Evolutionary conservation across 2,888 invertebrate species (phyloP), one percentile per base, ranked within the genome.

Genomic region (Abrostola tripartita): DNA sequence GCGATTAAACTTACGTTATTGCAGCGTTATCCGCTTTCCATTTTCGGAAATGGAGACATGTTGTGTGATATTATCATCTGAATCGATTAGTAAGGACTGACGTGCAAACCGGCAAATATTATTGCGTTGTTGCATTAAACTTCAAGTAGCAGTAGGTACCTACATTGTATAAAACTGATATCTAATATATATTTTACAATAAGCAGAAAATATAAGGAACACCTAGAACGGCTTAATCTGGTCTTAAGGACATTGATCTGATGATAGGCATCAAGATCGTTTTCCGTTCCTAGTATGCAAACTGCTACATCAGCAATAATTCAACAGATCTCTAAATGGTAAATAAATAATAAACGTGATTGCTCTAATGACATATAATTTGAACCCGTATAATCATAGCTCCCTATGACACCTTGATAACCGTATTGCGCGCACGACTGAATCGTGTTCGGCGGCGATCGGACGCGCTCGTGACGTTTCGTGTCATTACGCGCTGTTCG

Each of bases 401-500:
- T 66, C 42, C 40, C 41, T 68, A 61, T 70, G 79, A 70, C 79
- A 76, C 60, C 35, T 70, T 70, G 60, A 72, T 65, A 72, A 52
- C 71, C 38, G 61, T 53, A 51, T 42, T 70, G 68, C 47, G 73
- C 69, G 69, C 83, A 83, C 80, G 83, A 76, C 61, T 57, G 63
- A 61, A 63, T 74, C 72, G 73, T 79, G 83, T 81, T 82, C 83
- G 80, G 75, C 68, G 63, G 62, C 59, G 59, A 68, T 79, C 79
- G 75, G 82, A 67, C 71, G 68, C 64, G 62, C 68, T 82, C 85
- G 82, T 85, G 85, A 83, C 83, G 73, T 44, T 47, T 73, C 76
- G 75, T 76, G 83, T 81, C 82, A 84, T 83, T 84, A 84, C 75
- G 69, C 73, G 73, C 73, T 56, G 71, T 75, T 79, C 79, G 79